phyloP scores from a whole-genome alignment of 2,113 vertebrate species.

The Aegotheles bennettii region DNA sequence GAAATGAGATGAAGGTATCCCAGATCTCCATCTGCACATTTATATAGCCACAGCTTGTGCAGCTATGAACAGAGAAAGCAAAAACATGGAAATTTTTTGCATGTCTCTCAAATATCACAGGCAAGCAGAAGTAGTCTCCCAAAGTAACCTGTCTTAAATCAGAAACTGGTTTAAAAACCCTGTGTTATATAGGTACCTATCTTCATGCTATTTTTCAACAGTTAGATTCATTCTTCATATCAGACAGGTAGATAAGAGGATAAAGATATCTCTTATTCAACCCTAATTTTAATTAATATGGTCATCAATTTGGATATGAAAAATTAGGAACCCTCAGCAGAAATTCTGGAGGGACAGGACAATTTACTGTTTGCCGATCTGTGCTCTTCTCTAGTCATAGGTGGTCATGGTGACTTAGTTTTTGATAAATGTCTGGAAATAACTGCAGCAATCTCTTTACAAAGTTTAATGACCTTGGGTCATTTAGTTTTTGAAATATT shows the following conservation, averaged over 20 bases:
- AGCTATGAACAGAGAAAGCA: neutral
- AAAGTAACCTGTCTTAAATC: neutral
- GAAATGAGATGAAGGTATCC: neutral
- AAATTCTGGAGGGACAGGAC: neutral
- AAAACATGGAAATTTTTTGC: neutral
- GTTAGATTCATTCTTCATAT: neutral
- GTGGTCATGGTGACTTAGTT: neutral
- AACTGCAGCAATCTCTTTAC: constrained; percentile 25
- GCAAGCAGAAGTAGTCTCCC: neutral
- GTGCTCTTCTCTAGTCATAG: neutral
- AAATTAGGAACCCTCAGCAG: constrained; percentile 26
- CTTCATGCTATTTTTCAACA: neutral
- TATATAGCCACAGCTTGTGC: neutral
- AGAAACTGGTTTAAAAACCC: neutral
- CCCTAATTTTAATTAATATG: constrained; percentile 37
- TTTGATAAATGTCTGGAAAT: constrained; percentile 19
- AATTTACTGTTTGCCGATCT: neutral
- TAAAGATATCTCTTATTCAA: neutral
- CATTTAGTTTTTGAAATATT: constrained; percentile 36
- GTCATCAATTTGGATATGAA: constrained; percentile 26
- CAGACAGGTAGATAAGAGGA: neutral
- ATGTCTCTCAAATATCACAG: neutral
- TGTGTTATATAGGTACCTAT: neutral
- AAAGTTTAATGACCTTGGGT: constrained; percentile 35
- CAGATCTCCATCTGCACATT: neutral